Base-by-base conservation (phyloP, 92 coral and sea anemone species). In the Nematostella vectensis region DNA sequence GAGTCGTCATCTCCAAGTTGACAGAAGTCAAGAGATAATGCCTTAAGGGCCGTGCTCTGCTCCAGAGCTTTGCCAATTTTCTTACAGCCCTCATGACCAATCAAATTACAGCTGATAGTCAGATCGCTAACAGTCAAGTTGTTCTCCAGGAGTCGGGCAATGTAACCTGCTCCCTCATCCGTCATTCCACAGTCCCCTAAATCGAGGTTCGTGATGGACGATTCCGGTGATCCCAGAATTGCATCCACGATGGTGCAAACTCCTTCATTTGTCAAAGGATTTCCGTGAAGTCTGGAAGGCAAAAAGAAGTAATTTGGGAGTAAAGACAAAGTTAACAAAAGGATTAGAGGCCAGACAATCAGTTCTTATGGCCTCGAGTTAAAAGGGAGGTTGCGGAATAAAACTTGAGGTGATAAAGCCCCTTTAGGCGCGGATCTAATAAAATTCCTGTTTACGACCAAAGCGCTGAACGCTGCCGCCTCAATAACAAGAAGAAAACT, bases 261-360 rank as follows among this genome's bases (percentile, higher is more conserved):
- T 17, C 98, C 98, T 28, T 79, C 67, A 65, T 91, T 85, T n/a
- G 72, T 71, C 48, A 91, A 58, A 3, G 96, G 88, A 67, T 91
- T 91, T 42, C 95, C 89, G 47, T 89, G 97, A 47, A 89, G 69
- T 25, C 97, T 89, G 77, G n/a, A n/a, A n/a, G n/a, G n/a, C 16
- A 73, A 73, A 44, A 1, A 27, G 20, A 56, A 9, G 58, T n/a
- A n/a, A 52, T n/a, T n/a, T n/a, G n/a, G n/a, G n/a, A n/a, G n/a
- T n/a, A n/a, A n/a, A 69, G 10, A 2, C 11, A 36, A 51, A 11
- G 36, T 0, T 18, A 16, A 26, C 24, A 3, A 22, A 58, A 36
- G 20, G 23, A 36, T 16, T 56, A 23, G 18, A 15, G n/a, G 23
- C 3, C 29, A 2, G 20, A 13, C 53, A 0, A 0, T 12, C 3